Evolutionary conservation across 2,797 vertebrate species (phyloP).

Genomic region (Otolemur crassicaudatus): DNA sequence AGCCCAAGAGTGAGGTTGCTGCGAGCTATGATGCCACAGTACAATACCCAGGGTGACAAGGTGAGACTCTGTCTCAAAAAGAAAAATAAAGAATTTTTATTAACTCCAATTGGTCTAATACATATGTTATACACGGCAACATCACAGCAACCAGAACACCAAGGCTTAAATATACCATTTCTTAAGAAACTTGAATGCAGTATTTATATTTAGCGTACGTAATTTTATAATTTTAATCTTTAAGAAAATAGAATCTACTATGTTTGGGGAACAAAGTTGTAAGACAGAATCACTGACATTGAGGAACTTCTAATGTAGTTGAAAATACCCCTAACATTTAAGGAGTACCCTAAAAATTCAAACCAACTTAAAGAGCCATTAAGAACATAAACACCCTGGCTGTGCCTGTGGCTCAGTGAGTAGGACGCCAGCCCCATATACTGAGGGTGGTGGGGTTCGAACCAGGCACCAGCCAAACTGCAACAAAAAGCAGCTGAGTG

Average conservation of each 20-base stretch:
- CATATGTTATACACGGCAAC: background rate
- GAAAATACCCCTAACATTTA: background rate
- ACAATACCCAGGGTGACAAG: too few relatives aligned
- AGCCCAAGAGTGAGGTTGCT: too few relatives aligned
- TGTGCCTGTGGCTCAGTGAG: too few relatives aligned
- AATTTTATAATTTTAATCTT: slow-evolving; percentile 36
- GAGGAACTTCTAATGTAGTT: background rate
- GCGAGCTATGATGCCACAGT: too few relatives aligned
- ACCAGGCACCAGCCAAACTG: too few relatives aligned
- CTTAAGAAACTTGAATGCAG: background rate
- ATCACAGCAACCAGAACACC: slow-evolving; percentile 38
- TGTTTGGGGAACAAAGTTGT: background rate
- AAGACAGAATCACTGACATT: background rate
- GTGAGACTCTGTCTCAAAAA: too few relatives aligned
- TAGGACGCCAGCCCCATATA: too few relatives aligned
- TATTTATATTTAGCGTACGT: background rate
- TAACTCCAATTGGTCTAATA: slow-evolving; percentile 42
- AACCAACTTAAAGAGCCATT: slow-evolving; percentile 8
- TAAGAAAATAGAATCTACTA: background rate
- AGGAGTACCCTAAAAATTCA: slow-evolving; percentile 5
- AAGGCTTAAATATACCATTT: background rate
- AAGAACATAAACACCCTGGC: background rate
- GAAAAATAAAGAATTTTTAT: slow-evolving; percentile 43
- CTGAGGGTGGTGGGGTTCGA: too few relatives aligned
- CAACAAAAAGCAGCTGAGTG: too few relatives aligned